These are phyloP conservation scores for Microcebus lehilahytsara DNA, from an alignment of 2,113 vertebrate genomes.

Conservation along the genomic window DNA sequence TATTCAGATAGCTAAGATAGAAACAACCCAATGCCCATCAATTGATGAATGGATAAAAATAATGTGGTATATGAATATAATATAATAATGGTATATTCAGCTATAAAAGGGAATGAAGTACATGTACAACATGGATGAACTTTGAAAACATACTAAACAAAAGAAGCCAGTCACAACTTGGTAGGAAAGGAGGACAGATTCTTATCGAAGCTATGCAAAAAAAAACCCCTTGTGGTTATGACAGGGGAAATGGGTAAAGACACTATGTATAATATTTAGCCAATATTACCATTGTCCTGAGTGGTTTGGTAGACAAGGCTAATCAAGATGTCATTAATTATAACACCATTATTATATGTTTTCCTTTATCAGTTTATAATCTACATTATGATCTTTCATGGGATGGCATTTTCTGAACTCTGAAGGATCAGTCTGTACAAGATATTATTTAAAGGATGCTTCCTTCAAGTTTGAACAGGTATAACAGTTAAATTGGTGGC, in stretches of 20 bases:
- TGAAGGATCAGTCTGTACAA: background rate
- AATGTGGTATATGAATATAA: background rate
- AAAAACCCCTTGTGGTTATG: background rate
- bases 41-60: background rate
- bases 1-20: background rate
- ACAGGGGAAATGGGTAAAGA: background rate
- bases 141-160: too few relatives aligned
- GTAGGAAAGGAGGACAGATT: background rate
- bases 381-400: background rate
- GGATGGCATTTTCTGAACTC: background rate
- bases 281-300: background rate
- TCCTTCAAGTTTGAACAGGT: background rate
- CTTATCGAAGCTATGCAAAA: background rate
- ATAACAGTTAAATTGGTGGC: background rate
- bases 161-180: background rate
- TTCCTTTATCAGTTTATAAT: background rate
- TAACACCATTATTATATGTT: background rate
- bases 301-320: background rate
- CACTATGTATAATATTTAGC: background rate
- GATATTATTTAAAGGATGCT: background rate
- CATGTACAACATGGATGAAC: too few relatives aligned
- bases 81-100: background rate
- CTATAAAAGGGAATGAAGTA: too few relatives aligned
- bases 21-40: background rate
- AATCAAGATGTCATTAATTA: background rate